These are phyloP conservation scores for Maccullochella peelii DNA, from an alignment of 2,113 vertebrate genomes.

Conservation along the genomic window DNA sequence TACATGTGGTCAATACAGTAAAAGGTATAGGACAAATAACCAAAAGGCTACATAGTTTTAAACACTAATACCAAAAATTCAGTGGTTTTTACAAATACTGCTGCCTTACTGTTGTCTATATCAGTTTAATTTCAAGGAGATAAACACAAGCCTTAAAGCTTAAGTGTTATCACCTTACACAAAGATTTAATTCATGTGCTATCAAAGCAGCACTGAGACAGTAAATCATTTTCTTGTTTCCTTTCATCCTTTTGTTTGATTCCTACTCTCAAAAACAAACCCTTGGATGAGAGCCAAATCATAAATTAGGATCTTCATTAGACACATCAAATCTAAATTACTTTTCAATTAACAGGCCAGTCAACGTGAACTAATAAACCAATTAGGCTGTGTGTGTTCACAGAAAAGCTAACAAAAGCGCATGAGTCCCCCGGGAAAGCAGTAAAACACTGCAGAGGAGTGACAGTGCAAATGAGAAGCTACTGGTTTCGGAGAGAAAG, in stretches of 20 bases:
- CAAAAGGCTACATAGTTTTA: background rate
- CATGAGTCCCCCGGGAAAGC: conserved; percentile 79
- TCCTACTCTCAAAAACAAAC: conserved; percentile 69
- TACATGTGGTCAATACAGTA: background rate
- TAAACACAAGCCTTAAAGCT: conserved; percentile 11
- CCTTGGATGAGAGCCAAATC: conserved; percentile 75
- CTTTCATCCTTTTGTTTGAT: conserved; percentile 71
- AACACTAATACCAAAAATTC: background rate
- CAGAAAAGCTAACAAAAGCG: conserved; percentile 83
- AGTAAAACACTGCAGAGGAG: conserved; percentile 72
- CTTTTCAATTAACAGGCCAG: conserved; percentile 85
- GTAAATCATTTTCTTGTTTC: conserved; percentile 54
- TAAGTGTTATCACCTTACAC: conserved; percentile 44
- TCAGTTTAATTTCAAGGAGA: conserved; percentile 49
- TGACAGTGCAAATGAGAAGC: conserved; percentile 73
- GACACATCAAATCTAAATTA: conserved; percentile 82
- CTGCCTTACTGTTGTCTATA: conserved; percentile 22
- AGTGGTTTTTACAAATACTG: background rate
- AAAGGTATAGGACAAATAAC: background rate
- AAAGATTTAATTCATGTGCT: conserved; percentile 53
- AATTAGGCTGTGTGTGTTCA: conserved; percentile 84
- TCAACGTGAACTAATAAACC: conserved; percentile 85
- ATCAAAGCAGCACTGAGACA: conserved; percentile 57
- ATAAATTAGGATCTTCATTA: conserved; percentile 81
- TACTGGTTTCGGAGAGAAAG: conserved; percentile 40